Evolutionary conservation across 2,113 vertebrate genomes (phyloP).

Genomic region (Setophaga petechia): DNA sequence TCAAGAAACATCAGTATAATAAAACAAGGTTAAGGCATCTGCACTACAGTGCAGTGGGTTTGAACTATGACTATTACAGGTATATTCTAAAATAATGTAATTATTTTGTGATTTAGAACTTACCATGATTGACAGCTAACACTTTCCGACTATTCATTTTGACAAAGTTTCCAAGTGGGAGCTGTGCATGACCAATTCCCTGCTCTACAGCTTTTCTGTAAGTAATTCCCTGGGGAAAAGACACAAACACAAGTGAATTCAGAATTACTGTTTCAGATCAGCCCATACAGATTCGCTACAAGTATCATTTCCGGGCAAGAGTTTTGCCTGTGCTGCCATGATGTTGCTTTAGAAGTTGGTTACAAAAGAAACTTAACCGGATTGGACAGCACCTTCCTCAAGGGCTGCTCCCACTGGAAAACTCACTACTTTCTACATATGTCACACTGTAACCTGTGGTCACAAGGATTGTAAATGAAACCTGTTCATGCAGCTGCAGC

Average conservation of each 20-base stretch:
- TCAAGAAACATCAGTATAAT: background rate
- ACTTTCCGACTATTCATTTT: constrained; percentile 98
- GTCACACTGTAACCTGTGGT: background rate
- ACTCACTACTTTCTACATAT: background rate
- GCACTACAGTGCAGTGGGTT: background rate
- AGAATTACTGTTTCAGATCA: background rate
- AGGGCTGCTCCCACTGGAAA: background rate
- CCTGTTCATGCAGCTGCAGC: background rate
- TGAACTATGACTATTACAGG: background rate
- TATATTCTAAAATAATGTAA: background rate
- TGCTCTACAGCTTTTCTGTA: constrained; percentile 85
- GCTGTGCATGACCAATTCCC: constrained; percentile 90
- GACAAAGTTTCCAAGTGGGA: constrained; percentile 91
- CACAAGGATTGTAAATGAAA: background rate
- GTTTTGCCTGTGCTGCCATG: background rate
- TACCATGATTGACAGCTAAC: constrained; percentile 95
- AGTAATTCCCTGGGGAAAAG: constrained; percentile 84
- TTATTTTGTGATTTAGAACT: constrained; percentile 41
- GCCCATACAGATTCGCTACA: background rate
- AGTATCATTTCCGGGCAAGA: background rate
- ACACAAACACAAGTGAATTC: background rate
- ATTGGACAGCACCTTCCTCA: background rate
- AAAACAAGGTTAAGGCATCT: background rate
- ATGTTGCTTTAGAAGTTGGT: background rate
- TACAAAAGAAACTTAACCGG: fast-evolving